A percentile compares a stretch with the other conserved stretches of the same genome.
These are phyloP conservation scores for Euura lappo DNA, from an alignment of 1,140 invertebrate species.

Conservation along the genomic window DNA sequence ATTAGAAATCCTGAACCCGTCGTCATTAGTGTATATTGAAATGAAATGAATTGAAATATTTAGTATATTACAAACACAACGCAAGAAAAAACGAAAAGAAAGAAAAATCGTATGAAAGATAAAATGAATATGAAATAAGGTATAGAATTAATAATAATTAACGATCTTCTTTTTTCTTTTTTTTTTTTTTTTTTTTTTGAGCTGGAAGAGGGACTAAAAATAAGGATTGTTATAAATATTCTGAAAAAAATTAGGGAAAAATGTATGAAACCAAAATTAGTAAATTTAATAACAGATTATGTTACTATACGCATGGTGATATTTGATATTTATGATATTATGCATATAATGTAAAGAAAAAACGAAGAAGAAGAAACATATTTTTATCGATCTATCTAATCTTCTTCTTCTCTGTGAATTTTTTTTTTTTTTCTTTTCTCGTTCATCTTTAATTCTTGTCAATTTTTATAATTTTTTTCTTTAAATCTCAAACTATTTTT, in stretches of 20 bases:
- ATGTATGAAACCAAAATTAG: constrained; percentile 50
- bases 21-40: neutral
- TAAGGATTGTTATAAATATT: neutral
- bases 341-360: too few relatives aligned
- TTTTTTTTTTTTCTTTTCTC: neutral
- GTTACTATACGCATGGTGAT: constrained; percentile 40
- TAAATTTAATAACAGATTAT: constrained; percentile 45
- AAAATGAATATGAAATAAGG: too few relatives aligned
- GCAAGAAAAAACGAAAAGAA: neutral
- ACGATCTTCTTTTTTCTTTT: neutral
- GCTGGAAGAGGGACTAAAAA: neutral
- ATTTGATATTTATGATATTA: constrained; percentile 40
- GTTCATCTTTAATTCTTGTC: neutral
- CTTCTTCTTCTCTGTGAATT: constrained; percentile 1
- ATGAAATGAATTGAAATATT: neutral
- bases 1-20: constrained; percentile 20
- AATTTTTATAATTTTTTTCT: neutral
- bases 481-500: neutral
- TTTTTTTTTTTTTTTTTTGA: constrained; percentile 7
- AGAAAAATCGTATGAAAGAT: too few relatives aligned
- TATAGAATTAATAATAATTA: neutral
- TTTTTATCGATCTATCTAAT: neutral
- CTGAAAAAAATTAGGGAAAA: neutral
- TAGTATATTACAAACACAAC: neutral
- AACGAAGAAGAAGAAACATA: too few relatives aligned